These are phyloP conservation scores for Heterodera schachtii DNA, from an alignment of 1,140 invertebrate genomes.

Conservation along the genomic window DNA sequence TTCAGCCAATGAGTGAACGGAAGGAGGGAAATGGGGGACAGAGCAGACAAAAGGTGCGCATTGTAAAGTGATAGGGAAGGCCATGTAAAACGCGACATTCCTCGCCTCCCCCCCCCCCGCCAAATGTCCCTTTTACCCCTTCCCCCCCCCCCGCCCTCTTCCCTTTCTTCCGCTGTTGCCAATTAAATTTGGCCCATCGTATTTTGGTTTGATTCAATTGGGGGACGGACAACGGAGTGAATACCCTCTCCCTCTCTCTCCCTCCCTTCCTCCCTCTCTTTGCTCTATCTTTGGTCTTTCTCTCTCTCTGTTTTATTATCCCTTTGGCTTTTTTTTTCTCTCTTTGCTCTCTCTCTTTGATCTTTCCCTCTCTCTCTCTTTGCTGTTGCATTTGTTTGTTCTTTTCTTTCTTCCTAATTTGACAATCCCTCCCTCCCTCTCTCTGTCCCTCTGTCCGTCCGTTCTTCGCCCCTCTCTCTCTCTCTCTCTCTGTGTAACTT, in stretches of 20 bases:
- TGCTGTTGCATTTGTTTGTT: no score
- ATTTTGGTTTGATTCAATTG: conserved; percentile 1
- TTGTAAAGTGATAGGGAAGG: conserved; percentile 18
- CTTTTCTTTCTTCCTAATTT: no score
- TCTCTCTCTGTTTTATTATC: no score
- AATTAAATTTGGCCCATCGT: conserved; percentile 27
- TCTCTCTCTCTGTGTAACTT: no score
- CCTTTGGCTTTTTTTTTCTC: no score
- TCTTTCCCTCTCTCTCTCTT: no score
- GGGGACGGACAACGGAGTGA: neutral
- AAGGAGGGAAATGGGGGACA: neutral
- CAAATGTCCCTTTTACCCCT: neutral
- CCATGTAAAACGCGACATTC: conserved; percentile 1
- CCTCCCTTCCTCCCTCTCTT: no score
- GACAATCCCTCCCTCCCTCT: no score
- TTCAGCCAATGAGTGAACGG: neutral
- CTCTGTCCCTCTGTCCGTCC: no score
- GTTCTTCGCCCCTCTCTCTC: no score
- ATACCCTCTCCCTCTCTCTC: neutral
- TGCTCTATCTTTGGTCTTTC: no score
- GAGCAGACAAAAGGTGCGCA: neutral
- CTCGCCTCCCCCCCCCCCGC: neutral
- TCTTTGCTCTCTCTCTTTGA: no score
- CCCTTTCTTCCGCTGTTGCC: conserved; percentile 8
- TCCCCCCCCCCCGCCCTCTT: neutral